Conservation (phyloP, 2,797 vertebrate genomes). For the Mastacembelus armatus region DNA sequence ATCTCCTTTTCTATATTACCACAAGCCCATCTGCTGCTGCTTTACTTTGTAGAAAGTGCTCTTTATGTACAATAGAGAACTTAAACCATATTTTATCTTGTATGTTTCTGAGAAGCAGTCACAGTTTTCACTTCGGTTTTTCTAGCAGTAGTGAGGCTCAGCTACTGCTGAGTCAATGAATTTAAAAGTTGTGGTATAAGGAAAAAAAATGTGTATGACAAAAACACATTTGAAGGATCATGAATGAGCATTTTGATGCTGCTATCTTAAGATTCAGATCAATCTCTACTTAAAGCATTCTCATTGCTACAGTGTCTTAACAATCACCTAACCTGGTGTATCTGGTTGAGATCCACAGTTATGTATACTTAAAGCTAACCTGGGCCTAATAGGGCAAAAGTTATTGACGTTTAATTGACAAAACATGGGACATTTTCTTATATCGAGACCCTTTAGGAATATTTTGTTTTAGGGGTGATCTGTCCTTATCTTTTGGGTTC, state of each 20-base stretch:
- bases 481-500: neutral
- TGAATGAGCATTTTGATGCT: slow-evolving; percentile 29
- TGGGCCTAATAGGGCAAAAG: neutral
- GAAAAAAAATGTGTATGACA: slow-evolving; percentile 1
- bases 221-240: slow-evolving; percentile 1
- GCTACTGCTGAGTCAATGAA: neutral
- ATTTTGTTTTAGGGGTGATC: too few species aligned
- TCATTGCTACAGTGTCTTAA: neutral
- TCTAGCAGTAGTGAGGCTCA: neutral
- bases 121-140: neutral
- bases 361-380: neutral
- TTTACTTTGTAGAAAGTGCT: slow-evolving; percentile 29
- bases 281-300: slow-evolving; percentile 3
- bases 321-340: neutral
- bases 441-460: neutral
- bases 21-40: slow-evolving; percentile 25
- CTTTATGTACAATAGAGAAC: slow-evolving; percentile 17
- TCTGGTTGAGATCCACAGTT: neutral
- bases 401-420: neutral
- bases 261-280: slow-evolving; percentile 6
- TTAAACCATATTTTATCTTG: neutral
- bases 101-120: slow-evolving; percentile 18
- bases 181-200: neutral
- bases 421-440: neutral
- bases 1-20: slow-evolving; percentile 17